phyloP scores from a whole-genome alignment of 2,888 invertebrate genomes.

The Platerodrilus igneus region DNA sequence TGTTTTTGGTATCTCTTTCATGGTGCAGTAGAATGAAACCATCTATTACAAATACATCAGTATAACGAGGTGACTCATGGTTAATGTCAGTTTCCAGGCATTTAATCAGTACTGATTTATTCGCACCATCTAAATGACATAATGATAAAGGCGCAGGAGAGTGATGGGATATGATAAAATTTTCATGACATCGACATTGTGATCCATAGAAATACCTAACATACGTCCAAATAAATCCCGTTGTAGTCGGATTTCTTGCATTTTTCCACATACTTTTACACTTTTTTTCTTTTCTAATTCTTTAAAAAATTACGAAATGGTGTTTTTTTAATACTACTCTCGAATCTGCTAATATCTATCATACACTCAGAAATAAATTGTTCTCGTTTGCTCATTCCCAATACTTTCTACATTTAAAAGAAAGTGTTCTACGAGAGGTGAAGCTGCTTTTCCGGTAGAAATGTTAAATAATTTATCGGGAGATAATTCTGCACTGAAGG shows the following conservation, averaged over 20 bases:
- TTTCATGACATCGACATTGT: constrained; percentile 23
- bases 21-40: constrained; percentile 30
- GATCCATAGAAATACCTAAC: constrained; percentile 27
- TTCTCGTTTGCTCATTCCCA: constrained; percentile 27
- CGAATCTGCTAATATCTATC: constrained; percentile 27
- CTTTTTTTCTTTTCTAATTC: constrained; percentile 20
- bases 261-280: too few species aligned
- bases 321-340: constrained; percentile 30
- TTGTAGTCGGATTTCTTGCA: constrained; percentile 32
- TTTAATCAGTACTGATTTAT: too few species aligned
- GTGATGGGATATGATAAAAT: constrained; percentile 22
- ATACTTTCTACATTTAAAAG: constrained; percentile 28
- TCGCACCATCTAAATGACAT: constrained; percentile 33
- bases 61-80: constrained; percentile 13
- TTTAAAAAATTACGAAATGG: constrained; percentile 24
- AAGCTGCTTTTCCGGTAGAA: constrained; percentile 30
- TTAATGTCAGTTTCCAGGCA: constrained; percentile 17
- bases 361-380: constrained; percentile 32
- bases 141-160: constrained; percentile 27
- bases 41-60: constrained; percentile 28
- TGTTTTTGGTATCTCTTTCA: constrained; percentile 26
- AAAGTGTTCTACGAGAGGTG: constrained; percentile 24
- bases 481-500: constrained; percentile 22
- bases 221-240: constrained; percentile 34
- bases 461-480: constrained; percentile 30